Evolutionary conservation across 1,140 invertebrate species (phyloP), one percentile per base, ranked within the genome.

Genomic region (Drosophila varians): DNA sequence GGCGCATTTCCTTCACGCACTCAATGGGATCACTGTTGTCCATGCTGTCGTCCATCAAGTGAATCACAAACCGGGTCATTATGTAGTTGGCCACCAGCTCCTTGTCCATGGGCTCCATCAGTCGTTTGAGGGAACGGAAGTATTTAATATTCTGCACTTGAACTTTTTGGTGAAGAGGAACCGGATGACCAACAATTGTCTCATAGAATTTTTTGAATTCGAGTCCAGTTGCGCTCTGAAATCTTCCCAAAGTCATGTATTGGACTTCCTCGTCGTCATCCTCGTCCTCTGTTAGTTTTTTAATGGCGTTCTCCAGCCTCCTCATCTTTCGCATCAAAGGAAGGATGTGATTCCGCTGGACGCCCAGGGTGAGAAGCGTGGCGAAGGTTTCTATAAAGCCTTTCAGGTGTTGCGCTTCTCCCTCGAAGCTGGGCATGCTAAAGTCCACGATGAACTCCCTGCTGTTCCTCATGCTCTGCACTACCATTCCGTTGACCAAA

Each of bases 61-160:
- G 31, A 1, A 42, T 14, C 1, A 66, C 43, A 6, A 89, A 87
- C 1, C 66, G 71, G 4, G 78, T n/a, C 89, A 90, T 89, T 12
- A 90, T 58, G 12, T 90, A 90, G 26, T 19, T 75, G n/a, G 56
- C 76, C 3, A 90, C 23, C 4, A 73, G 28, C 11, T 74, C 53
- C 6, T 36, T 14, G 8, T 79, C 66, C 7, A 28, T 18, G 5
- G 26, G 11, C 1, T 68, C 34, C 3, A 90, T 12, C 0, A 90
- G 18, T 0, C 18, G 16, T 0, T 62, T 42, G 0, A 90, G 49
- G 0, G 1, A 19, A 0, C 1, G 23, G 1, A 88, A 61, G 46
- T 83, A 79, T 0, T 26, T 16, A 5, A 43, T 1, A 46, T 60
- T 73, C 0, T 40, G 7, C 0, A 70, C 47, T 16, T 70, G 31